Evolutionary conservation across 2,797 vertebrate genomes (phyloP).

Genomic region (Siniperca obscura): DNA sequence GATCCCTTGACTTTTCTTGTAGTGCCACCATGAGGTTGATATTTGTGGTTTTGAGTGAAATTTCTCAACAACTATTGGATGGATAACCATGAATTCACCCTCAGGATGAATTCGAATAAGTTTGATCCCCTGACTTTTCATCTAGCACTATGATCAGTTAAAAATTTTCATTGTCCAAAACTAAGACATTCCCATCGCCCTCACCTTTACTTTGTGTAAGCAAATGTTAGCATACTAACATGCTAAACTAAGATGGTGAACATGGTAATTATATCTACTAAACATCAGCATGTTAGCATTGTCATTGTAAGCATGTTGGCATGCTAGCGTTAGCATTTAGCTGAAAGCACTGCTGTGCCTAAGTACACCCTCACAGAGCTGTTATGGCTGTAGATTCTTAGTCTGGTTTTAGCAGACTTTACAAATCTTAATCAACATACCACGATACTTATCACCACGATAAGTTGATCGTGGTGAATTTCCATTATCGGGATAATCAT

Average conservation of each 20-base stretch:
- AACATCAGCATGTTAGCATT: too few species aligned
- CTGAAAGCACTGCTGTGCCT: too few species aligned
- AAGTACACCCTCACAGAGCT: background rate
- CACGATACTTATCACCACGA: too few species aligned
- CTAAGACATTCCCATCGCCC: background rate
- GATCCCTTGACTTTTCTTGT: background rate
- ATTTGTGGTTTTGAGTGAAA: too few species aligned
- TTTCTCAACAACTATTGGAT: background rate
- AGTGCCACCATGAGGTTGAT: background rate
- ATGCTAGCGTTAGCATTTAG: too few species aligned
- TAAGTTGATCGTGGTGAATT: too few species aligned
- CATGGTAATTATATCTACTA: too few species aligned
- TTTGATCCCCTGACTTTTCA: background rate
- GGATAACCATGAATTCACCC: background rate
- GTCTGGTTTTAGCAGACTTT: too few species aligned
- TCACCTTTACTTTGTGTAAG: background rate
- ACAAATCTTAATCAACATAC: background rate
- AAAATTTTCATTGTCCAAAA: background rate
- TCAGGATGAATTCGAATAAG: background rate
- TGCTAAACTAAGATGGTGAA: background rate
- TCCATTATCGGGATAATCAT: too few species aligned
- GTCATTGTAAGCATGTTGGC: too few species aligned
- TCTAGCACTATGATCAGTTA: background rate
- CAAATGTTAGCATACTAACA: background rate
- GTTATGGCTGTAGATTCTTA: background rate